Percentiles rank a stretch among this genome's conserved stretches.
These are phyloP conservation scores for Drosophila stalkeri DNA, from an alignment of 2,888 invertebrate genomes.

Conservation along the genomic window DNA sequence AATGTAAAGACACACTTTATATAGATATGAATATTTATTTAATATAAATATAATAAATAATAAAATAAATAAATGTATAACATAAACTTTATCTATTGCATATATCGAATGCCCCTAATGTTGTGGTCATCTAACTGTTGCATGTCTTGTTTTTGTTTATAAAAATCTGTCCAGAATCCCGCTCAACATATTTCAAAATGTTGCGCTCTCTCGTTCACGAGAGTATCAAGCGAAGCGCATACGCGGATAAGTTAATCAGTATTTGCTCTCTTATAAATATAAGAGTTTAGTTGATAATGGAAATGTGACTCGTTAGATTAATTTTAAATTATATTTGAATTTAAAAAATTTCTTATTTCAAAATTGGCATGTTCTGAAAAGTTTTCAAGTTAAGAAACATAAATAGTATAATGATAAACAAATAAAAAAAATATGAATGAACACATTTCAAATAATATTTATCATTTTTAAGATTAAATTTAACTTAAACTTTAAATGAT, in stretches of 20 bases:
- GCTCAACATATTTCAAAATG: conserved; percentile 1
- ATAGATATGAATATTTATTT: too few species aligned
- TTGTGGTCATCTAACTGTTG: conserved; percentile 56
- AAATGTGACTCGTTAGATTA: background rate
- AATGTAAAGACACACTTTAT: too few species aligned
- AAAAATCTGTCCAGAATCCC: background rate
- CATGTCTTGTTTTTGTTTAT: conserved; percentile 62
- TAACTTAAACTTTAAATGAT: background rate
- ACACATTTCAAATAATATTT: background rate
- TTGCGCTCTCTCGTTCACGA: conserved; percentile 11
- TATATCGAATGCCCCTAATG: conserved; percentile 3
- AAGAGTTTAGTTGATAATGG: conserved; percentile 2
- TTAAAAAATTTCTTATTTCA: background rate
- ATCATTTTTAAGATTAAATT: background rate
- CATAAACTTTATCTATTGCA: background rate
- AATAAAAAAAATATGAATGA: too few species aligned
- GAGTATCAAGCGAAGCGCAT: conserved; percentile 18
- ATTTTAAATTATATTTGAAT: background rate
- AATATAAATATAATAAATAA: too few species aligned
- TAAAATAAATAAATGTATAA: too few species aligned
- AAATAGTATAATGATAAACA: background rate
- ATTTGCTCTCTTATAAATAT: conserved; percentile 27
- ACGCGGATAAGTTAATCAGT: conserved; percentile 59
- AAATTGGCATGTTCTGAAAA: background rate
- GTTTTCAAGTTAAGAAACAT: background rate